A percentile compares a stretch with the other conserved stretches of the same genome.
These are phyloP conservation scores for Tyrannus savana DNA, from an alignment of 2,113 vertebrate species.

Conservation along the genomic window DNA sequence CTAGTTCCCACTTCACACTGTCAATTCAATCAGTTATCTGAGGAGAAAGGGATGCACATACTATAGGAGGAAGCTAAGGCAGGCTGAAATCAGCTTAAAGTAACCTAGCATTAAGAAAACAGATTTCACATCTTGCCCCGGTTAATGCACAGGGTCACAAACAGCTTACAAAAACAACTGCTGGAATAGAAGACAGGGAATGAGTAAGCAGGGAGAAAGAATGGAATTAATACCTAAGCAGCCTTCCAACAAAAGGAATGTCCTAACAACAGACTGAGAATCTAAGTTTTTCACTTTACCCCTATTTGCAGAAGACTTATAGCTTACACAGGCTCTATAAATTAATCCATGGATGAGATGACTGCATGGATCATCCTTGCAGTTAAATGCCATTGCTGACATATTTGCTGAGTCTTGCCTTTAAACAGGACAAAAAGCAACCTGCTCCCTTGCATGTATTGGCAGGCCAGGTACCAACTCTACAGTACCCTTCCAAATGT, in stretches of 20 bases:
- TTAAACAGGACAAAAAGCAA: not conserved
- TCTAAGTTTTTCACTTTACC: not conserved
- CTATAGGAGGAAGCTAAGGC: not conserved
- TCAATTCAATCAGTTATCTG: fast-evolving
- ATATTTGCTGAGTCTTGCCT: not conserved
- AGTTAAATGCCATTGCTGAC: not conserved
- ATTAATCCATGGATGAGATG: not conserved
- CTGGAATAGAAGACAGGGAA: not conserved
- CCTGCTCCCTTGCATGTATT: not conserved
- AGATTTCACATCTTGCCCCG: not conserved
- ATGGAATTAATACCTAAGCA: not conserved
- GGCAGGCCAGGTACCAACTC: not conserved
- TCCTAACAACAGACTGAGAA: not conserved
- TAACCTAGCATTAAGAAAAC: not conserved
- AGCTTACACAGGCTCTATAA: fast-evolving
- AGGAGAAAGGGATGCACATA: not conserved
- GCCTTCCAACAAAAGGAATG: not conserved
- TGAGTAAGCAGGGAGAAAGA: not conserved
- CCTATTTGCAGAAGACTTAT: not conserved
- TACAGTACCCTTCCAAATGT: not conserved
- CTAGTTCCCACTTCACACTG: not conserved
- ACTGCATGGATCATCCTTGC: not conserved
- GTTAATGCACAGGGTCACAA: not conserved
- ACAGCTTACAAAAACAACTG: not conserved
- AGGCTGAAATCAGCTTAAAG: not conserved